A percentile compares a stretch with the other conserved stretches of the same genome.
Conservation (phyloP, 2,797 vertebrate species). For the Acipenser ruthenus region DNA sequence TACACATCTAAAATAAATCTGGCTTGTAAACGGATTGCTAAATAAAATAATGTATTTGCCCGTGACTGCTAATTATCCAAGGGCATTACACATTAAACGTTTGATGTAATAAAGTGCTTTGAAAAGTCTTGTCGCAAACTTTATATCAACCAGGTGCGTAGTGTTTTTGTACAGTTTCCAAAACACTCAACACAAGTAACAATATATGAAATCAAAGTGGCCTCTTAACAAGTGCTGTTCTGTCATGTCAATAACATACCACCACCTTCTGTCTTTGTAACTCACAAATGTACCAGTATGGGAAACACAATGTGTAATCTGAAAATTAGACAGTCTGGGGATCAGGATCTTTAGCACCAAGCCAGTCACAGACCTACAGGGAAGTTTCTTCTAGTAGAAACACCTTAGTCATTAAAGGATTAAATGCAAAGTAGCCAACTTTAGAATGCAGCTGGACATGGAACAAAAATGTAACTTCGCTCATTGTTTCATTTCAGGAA, state of each 20-base stretch:
- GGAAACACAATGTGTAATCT: constrained; percentile 4
- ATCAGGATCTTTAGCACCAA: not conserved
- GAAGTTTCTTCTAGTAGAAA: constrained; percentile 37
- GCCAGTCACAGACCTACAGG: constrained; percentile 9
- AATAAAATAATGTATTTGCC: not conserved
- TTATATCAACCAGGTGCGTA: not conserved
- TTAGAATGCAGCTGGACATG: constrained; percentile 45
- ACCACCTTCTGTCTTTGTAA: not conserved
- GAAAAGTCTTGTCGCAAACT: not conserved
- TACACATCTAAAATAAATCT: not conserved
- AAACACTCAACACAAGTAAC: constrained; percentile 1
- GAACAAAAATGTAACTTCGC: constrained; percentile 49
- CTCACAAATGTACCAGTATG: constrained; percentile 2
- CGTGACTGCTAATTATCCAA: not conserved
- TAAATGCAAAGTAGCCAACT: constrained; percentile 40
- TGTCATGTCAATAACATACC: not conserved
- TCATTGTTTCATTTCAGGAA: constrained; percentile 41
- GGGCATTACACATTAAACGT: not conserved
- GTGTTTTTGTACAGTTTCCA: not conserved
- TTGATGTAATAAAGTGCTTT: constrained; percentile 5
- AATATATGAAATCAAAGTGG: constrained; percentile 1
- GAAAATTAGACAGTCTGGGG: constrained; percentile 7
- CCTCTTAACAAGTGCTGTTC: not conserved
- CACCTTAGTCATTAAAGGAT: constrained; percentile 29
- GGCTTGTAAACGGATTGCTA: not conserved